Base-by-base conservation (phyloP, 1,140 invertebrate genomes). In the Idris sp. region DNA sequence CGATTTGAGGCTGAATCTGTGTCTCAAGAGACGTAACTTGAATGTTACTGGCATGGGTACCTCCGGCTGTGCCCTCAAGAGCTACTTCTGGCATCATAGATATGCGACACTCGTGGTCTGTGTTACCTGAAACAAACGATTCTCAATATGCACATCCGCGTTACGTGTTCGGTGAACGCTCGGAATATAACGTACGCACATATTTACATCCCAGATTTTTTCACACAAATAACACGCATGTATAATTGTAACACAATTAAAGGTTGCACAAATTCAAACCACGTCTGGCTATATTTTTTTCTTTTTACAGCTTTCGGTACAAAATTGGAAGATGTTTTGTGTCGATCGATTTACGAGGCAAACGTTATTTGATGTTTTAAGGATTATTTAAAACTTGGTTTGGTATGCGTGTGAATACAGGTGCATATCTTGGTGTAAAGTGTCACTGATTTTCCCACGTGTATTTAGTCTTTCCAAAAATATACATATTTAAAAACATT, bases 1-100 rank as follows among this genome's bases (percentile, higher is more conserved):
- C 77, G 61, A 80, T 65, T 67, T 56, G 65, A n/a, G 49, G 67
- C 53, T 75, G 77, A 44, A 82, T 80, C 75, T 79, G 71, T 43
- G 54, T 40, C 75, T 72, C 79, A 38, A 69, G 78, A 80, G 80
- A 79, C 78, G 74, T 48, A 78, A 67, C 74, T 77, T 69, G 76
- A 61, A 77, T 77, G 76, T 79, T 80, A 73, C 59, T 67, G 53
- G 71, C 76, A 74, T 80, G 76, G 71, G 74, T 77, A 54, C 79
- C 76, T 76, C 59, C 71, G 28, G 74, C 40, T 31, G 79, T 78
- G 36, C 74, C 80, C 79, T 79, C 78, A 72, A 80, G 81, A 77
- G 58, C 56, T 43, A 73, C 74, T 72, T 73, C 72, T 46, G 75
- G 65, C 43, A 62, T 61, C 79, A 77, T 77, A 75, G 81, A 76